Percentiles rank a stretch among this genome's conserved stretches.
These are phyloP conservation scores for Lycaena phlaeas DNA, from an alignment of 2,888 invertebrate genomes.

Conservation along the genomic window DNA sequence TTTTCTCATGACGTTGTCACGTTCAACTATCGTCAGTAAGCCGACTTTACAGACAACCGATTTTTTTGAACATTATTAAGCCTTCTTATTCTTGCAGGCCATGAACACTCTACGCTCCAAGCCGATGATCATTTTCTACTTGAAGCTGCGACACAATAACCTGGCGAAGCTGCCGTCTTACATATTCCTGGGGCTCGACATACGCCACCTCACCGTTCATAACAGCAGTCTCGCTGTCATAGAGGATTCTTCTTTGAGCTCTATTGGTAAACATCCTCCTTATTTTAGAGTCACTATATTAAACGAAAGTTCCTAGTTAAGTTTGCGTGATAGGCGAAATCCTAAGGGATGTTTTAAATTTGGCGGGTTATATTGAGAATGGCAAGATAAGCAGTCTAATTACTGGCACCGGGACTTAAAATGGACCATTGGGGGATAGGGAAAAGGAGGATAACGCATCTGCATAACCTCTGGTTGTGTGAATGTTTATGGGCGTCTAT, in stretches of 20 bases:
- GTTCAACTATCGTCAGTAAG: no score
- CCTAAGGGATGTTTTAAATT: no score
- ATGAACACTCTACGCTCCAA: conserved; percentile 88
- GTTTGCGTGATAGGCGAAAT: background rate
- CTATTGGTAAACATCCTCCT: conserved; percentile 77
- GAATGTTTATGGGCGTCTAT: no score
- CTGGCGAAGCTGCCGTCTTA: conserved; percentile 88
- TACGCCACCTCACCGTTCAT: conserved; percentile 89
- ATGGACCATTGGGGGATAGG: no score
- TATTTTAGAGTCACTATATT: background rate
- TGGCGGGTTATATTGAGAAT: no score
- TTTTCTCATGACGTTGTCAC: no score
- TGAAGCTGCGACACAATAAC: conserved; percentile 89
- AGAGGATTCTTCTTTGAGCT: conserved; percentile 89
- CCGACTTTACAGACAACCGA: no score
- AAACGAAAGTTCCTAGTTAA: background rate
- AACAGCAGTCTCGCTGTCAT: conserved; percentile 91
- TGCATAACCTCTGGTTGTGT: no score
- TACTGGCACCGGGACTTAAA: no score
- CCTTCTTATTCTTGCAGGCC: conserved; percentile 60
- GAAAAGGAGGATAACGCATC: no score
- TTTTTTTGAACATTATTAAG: background rate
- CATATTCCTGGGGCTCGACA: conserved; percentile 89
- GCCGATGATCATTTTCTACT: conserved; percentile 87
- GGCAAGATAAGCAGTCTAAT: no score